These are phyloP conservation scores for Cnemophilus loriae DNA, from an alignment of 2,113 vertebrate genomes.

Conservation along the genomic window DNA sequence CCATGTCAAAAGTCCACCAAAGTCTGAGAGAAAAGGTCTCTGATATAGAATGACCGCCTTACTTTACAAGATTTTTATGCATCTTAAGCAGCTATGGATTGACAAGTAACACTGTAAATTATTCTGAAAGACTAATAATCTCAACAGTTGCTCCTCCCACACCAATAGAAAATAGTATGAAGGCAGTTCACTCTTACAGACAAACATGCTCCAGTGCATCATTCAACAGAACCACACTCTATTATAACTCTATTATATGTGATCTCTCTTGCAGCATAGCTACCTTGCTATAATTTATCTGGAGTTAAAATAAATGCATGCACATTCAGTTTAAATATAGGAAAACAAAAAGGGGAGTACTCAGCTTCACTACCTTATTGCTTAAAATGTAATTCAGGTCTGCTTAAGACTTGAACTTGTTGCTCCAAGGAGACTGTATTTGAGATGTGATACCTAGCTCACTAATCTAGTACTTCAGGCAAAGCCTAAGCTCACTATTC, in stretches of 20 bases:
- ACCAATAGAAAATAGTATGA: background rate
- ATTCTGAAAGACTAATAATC: background rate
- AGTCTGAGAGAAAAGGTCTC: background rate
- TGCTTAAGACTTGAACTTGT: slow-evolving; percentile 2
- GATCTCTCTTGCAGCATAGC: background rate
- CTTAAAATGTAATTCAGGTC: background rate
- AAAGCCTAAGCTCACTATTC: slow-evolving; percentile 48
- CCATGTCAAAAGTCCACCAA: background rate
- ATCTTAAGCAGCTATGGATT: background rate
- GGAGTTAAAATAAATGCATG: background rate
- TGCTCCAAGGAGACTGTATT: slow-evolving; percentile 29
- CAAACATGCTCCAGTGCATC: background rate
- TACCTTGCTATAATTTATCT: background rate
- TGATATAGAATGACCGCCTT: background rate
- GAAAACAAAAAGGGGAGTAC: background rate
- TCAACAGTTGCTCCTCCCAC: slow-evolving; percentile 18
- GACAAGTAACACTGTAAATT: background rate
- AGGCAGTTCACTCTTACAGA: background rate
- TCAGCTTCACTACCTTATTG: background rate
- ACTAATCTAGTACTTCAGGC: slow-evolving; percentile 51
- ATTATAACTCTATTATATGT: background rate
- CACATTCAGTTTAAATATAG: background rate
- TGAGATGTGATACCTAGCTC: slow-evolving; percentile 21
- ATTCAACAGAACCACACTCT: background rate
- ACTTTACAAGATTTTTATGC: background rate